Evolutionary conservation across 2,797 vertebrate species (phyloP).

Genomic region (Lepus oiostolus): DNA sequence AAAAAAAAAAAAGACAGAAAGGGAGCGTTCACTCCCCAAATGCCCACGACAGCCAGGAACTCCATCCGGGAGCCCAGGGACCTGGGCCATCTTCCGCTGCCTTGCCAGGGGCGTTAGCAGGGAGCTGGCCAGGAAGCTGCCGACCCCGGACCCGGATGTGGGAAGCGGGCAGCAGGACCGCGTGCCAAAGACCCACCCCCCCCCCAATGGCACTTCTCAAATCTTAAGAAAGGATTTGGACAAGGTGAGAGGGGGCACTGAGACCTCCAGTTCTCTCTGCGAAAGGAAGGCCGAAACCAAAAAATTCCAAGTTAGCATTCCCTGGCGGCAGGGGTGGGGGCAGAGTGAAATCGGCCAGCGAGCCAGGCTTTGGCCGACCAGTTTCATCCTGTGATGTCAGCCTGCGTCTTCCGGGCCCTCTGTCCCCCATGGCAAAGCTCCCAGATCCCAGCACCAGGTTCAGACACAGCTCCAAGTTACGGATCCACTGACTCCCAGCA

Average conservation of each 20-base stretch:
- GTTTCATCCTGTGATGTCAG: constrained; percentile 2
- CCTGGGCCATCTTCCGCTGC: too few species aligned
- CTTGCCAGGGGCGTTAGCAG: too few species aligned
- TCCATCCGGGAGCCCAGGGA: too few species aligned
- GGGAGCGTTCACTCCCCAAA: too few species aligned
- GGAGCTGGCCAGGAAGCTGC: too few species aligned
- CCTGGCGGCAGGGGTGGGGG: not conserved
- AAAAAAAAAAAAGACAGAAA: too few species aligned
- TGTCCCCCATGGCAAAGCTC: constrained; percentile 18
- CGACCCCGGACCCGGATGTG: too few species aligned
- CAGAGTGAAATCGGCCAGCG: not conserved
- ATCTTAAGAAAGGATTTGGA: not conserved
- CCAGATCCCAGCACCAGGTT: not conserved
- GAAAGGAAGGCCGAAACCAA: not conserved
- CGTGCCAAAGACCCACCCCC: too few species aligned
- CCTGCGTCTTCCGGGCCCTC: not conserved
- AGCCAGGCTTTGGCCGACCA: not conserved
- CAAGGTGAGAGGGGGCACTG: not conserved
- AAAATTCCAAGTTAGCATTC: not conserved
- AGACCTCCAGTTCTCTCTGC: not conserved
- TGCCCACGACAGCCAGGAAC: too few species aligned
- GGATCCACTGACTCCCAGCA: not conserved
- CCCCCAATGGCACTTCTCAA: not conserved
- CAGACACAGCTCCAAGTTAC: constrained; percentile 26
- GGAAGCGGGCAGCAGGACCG: too few species aligned